Percentiles rank a stretch among this genome's conserved stretches.
phyloP scores from a whole-genome alignment of 2,797 vertebrate genomes.

The Parotocinclus haroldoi region DNA sequence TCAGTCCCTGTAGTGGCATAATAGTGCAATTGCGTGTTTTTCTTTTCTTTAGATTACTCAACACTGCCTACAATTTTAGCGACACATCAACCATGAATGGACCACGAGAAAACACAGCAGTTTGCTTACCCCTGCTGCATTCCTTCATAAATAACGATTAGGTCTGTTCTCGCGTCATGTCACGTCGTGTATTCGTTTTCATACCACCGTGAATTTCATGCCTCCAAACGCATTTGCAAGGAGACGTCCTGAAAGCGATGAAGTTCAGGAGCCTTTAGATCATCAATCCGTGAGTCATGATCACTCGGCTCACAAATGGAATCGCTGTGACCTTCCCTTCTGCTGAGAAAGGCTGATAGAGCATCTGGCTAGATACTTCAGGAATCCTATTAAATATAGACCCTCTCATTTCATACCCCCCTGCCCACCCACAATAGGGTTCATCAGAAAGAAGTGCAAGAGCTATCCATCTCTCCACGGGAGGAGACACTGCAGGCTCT shows the following conservation, averaged over 20 bases:
- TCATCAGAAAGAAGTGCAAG: constrained; percentile 37
- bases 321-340: constrained; percentile 26
- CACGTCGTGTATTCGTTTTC: constrained; percentile 35
- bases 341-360: constrained; percentile 27
- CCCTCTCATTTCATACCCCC: background rate
- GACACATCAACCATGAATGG: no score
- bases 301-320: constrained; percentile 24
- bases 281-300: constrained; percentile 40
- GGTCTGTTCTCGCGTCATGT: background rate
- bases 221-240: constrained; percentile 24
- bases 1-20: no score
- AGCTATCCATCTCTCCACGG: constrained; percentile 37
- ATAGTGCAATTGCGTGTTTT: no score
- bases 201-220: constrained; percentile 33
- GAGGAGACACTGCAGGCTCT: constrained; percentile 34
- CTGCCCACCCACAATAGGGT: constrained; percentile 16
- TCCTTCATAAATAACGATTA: no score
- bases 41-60: no score
- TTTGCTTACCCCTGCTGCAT: no score
- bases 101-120: no score
- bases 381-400: constrained; percentile 33
- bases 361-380: constrained; percentile 19
- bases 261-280: constrained; percentile 13
- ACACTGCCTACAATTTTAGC: no score
- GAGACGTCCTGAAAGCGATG: constrained; percentile 21